Evolutionary conservation across 1,140 invertebrate species (phyloP).

Genomic region (Scaptomyza pallida): DNA sequence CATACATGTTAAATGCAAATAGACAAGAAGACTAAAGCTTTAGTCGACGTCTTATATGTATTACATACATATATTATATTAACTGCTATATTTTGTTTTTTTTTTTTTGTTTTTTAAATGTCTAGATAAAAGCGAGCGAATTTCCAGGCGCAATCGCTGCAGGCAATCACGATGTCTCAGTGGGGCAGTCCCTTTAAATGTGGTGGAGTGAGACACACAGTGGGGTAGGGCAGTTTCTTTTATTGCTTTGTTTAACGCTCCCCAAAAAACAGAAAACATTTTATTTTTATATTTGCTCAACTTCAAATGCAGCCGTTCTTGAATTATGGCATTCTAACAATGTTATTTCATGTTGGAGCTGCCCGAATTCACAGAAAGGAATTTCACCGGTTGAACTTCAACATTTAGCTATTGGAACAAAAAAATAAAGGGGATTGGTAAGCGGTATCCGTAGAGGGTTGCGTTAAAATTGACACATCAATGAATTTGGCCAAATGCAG

Average conservation of each 20-base stretch:
- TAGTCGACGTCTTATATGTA: slow-evolving; percentile 8
- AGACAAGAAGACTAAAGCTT: slow-evolving; percentile 47
- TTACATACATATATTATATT: slow-evolving; percentile 41
- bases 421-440: too few species aligned
- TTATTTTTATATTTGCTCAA: slow-evolving; percentile 60
- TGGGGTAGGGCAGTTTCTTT: slow-evolving; percentile 65
- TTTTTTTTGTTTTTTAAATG: slow-evolving; percentile 15
- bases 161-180: slow-evolving; percentile 66
- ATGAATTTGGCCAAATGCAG: slow-evolving; percentile 8
- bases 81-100: background rate
- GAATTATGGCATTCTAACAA: slow-evolving; percentile 20
- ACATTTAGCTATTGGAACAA: slow-evolving; percentile 1
- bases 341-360: slow-evolving; percentile 25
- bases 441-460: background rate
- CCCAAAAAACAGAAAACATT: slow-evolving; percentile 22
- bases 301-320: slow-evolving; percentile 60
- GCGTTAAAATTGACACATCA: slow-evolving; percentile 10
- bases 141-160: slow-evolving; percentile 41
- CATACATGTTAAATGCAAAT: slow-evolving; percentile 59
- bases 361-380: slow-evolving; percentile 17
- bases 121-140: slow-evolving; percentile 57
- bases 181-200: slow-evolving; percentile 46
- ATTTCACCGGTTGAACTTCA: slow-evolving; percentile 1
- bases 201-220: slow-evolving; percentile 10
- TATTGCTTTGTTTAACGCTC: slow-evolving; percentile 38